These are phyloP conservation scores for Mus musculus DNA, from an alignment of 2,113 vertebrate species.

Conservation along the genomic window GRCm39 chrX:102860001-102860500, in stretches of 20 bases:
- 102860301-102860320: not conserved
- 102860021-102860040: constrained; percentile 63
- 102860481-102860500: no score
- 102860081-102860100: constrained; percentile 22
- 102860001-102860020: constrained; percentile 35
- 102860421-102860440: no score
- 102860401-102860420: no score
- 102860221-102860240: not conserved
- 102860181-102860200: not conserved
- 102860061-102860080: constrained; percentile 17
- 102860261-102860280: constrained; percentile 30
- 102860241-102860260: constrained; percentile 7
- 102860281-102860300: not conserved
- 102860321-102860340: constrained; percentile 52
- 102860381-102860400: no score
- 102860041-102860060: constrained; percentile 23
- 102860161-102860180: constrained; percentile 48
- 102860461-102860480: no score
- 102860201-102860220: not conserved
- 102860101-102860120: not conserved
- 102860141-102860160: not conserved
- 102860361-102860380: constrained; percentile 51
- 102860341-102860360: constrained; percentile 47
- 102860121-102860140: not conserved
- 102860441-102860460: no score